Evolutionary conservation across 2,113 vertebrate species (phyloP).

Genomic region (Megaptera novaeangliae): DNA sequence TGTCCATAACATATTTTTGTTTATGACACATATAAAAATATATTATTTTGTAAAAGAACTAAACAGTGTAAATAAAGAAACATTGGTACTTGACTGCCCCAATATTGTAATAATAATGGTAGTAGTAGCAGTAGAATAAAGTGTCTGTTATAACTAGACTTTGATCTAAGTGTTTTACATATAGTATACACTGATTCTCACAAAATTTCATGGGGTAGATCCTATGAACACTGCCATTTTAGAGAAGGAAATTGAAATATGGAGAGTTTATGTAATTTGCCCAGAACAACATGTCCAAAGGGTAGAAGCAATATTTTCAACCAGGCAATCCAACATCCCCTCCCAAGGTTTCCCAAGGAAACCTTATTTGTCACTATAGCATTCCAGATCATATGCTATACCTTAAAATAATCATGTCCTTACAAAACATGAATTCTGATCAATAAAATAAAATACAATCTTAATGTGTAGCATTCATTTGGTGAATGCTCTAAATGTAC

Average conservation of each 20-base stretch:
- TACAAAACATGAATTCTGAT: neutral
- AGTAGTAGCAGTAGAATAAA: neutral
- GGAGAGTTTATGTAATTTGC: neutral
- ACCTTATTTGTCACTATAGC: neutral
- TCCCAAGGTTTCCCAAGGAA: neutral
- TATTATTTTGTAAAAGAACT: neutral
- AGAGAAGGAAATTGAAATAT: neutral
- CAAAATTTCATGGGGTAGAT: neutral
- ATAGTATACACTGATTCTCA: neutral
- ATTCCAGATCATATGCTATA: neutral
- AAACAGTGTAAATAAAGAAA: neutral
- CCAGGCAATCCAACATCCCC: fast-evolving
- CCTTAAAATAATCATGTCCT: neutral
- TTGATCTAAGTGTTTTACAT: neutral
- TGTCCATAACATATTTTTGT: neutral
- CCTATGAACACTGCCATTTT: neutral
- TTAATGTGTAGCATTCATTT: neutral
- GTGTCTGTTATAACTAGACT: neutral
- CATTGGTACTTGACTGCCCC: neutral
- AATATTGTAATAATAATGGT: neutral
- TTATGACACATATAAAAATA: neutral
- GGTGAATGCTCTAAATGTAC: neutral
- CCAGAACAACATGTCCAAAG: neutral
- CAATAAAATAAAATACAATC: neutral
- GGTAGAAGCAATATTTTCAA: neutral